Evolutionary conservation across 2,797 vertebrate species (phyloP).

Genomic region (Loris lydekkerianus): DNA sequence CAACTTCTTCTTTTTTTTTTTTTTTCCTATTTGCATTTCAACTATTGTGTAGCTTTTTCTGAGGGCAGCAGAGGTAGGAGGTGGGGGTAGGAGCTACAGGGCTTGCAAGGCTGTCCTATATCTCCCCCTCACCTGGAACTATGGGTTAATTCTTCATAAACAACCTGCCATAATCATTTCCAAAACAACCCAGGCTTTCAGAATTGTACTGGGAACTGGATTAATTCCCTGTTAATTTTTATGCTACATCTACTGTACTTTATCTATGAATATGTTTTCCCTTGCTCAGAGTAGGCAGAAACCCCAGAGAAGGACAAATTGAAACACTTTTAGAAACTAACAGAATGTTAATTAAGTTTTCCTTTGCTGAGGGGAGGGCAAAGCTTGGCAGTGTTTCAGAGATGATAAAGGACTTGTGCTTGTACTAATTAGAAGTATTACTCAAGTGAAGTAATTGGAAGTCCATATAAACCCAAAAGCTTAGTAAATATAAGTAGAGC

Average conservation of each 20-base stretch:
- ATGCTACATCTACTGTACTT: slow-evolving; percentile 43
- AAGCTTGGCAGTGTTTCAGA: slow-evolving; percentile 62
- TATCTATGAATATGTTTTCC: neutral
- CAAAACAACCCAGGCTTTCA: slow-evolving; percentile 19
- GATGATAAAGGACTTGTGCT: slow-evolving; percentile 5
- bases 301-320: slow-evolving; percentile 54
- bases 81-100: neutral
- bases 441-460: slow-evolving; percentile 63
- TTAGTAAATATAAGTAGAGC: slow-evolving; percentile 7
- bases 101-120: neutral
- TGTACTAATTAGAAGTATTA: slow-evolving; percentile 64
- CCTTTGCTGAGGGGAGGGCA: slow-evolving; percentile 38
- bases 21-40: slow-evolving; percentile 58
- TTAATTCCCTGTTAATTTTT: slow-evolving; percentile 64
- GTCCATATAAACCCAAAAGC: slow-evolving; percentile 34
- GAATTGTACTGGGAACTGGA: slow-evolving; percentile 8
- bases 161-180: neutral
- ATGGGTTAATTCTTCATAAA: neutral
- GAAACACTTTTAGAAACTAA: slow-evolving; percentile 66
- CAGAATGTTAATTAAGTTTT: slow-evolving; percentile 74
- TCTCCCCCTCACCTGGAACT: neutral
- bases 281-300: slow-evolving; percentile 38
- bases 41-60: neutral
- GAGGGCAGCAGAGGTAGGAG: neutral
- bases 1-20: slow-evolving; percentile 63